A percentile compares a stretch with the other conserved stretches of the same genome.
phyloP scores from a whole-genome alignment of 2,888 invertebrate species.

The Drosophila demipolita region DNA sequence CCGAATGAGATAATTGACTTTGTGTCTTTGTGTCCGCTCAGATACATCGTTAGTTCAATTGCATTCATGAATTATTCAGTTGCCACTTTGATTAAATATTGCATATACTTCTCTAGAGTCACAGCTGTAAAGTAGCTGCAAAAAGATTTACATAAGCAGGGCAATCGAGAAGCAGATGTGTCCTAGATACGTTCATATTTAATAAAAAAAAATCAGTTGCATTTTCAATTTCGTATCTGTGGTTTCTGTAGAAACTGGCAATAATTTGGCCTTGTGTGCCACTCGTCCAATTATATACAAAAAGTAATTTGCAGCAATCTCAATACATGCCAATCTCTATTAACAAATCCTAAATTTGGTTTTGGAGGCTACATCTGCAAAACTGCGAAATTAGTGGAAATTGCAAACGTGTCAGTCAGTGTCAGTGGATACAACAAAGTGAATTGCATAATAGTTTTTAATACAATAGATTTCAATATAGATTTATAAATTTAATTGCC shows the following conservation, averaged over 20 bases:
- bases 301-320: slow-evolving; percentile 22
- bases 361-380: slow-evolving; percentile 12
- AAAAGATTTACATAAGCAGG: slow-evolving; percentile 23
- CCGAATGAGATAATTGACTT: slow-evolving; percentile 28
- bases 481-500: neutral
- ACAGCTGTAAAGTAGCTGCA: slow-evolving; percentile 9
- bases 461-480: neutral
- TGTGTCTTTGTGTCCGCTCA: slow-evolving; percentile 9
- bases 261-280: neutral
- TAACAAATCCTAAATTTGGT: slow-evolving; percentile 26
- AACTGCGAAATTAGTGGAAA: slow-evolving; percentile 4
- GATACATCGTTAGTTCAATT: neutral
- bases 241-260: neutral
- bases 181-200: neutral
- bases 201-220: neutral
- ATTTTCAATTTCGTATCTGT: neutral
- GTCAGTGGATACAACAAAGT: too few relatives aligned
- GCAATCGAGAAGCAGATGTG: slow-evolving; percentile 17
- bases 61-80: slow-evolving; percentile 30
- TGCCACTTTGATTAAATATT: slow-evolving; percentile 6
- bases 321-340: slow-evolving; percentile 29
- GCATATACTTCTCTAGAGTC: neutral
- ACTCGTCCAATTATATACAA: slow-evolving; percentile 1
- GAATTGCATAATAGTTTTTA: neutral
- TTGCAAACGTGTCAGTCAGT: slow-evolving; percentile 2